Evolutionary conservation across 2,113 vertebrate genomes (phyloP).

Genomic region (Alexandromys fortis): DNA sequence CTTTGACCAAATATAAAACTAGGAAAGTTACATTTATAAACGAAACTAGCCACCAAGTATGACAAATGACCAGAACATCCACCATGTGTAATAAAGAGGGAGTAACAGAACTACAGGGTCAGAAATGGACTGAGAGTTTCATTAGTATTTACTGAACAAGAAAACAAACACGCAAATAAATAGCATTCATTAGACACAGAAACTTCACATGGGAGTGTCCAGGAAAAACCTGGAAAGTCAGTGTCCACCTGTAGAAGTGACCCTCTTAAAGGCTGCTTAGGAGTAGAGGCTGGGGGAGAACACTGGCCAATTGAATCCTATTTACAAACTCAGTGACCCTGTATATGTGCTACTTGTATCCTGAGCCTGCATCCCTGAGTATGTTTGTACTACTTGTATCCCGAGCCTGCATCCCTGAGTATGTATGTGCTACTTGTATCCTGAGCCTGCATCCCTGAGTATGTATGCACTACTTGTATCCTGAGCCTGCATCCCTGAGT

Average conservation of each 20-base stretch:
- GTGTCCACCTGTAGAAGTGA: background rate
- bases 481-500: background rate
- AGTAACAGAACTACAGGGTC: background rate
- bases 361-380: background rate
- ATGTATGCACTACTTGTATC: background rate
- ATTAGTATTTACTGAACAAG: background rate
- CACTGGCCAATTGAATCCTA: background rate
- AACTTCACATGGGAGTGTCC: background rate
- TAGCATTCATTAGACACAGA: background rate
- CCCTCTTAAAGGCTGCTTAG: background rate
- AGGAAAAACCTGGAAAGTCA: background rate
- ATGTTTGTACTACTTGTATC: background rate
- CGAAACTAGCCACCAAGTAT: background rate
- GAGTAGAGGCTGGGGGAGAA: background rate
- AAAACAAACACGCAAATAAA: background rate
- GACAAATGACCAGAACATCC: background rate
- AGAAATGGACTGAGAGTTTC: background rate
- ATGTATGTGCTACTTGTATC: background rate
- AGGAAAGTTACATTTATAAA: background rate
- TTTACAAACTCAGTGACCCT: background rate
- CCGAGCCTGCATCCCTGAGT: background rate
- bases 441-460: background rate
- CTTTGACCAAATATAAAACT: background rate
- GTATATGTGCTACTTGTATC: background rate
- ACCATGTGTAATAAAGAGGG: background rate